phyloP scores from a whole-genome alignment of 2,888 invertebrate species.

The Coelopa pilipes region DNA sequence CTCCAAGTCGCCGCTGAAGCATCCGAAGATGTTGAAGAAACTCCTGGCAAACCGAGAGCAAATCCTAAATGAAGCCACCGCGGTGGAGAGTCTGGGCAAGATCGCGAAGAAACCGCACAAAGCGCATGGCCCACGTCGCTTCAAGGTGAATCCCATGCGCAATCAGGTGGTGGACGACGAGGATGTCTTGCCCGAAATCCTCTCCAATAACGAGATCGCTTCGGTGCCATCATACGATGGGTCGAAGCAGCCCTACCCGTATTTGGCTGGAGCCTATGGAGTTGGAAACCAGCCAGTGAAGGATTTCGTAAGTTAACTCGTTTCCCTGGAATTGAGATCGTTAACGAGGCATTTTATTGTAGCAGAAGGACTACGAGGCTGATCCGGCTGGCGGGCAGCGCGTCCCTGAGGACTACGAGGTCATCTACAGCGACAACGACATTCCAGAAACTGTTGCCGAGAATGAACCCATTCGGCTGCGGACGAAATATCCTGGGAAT shows the following conservation, averaged over 20 bases:
- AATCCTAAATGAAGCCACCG: constrained; percentile 53
- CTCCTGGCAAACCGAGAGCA: constrained; percentile 58
- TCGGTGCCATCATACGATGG: constrained; percentile 39
- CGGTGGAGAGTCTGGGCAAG: constrained; percentile 42
- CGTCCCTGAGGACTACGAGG: constrained; percentile 62
- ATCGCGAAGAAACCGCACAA: constrained; percentile 40
- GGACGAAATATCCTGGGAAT: constrained; percentile 64
- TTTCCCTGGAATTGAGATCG: neutral
- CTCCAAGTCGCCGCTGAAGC: constrained; percentile 61
- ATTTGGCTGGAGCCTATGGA: constrained; percentile 43
- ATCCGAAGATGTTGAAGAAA: constrained; percentile 66
- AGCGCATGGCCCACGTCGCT: constrained; percentile 41
- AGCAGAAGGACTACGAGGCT: constrained; percentile 61
- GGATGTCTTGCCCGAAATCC: constrained; percentile 45
- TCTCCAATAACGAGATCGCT: constrained; percentile 46
- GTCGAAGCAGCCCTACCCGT: constrained; percentile 45
- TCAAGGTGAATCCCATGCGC: constrained; percentile 50
- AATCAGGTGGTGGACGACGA: constrained; percentile 49
- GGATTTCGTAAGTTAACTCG: constrained; percentile 53
- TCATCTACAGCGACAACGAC: constrained; percentile 61
- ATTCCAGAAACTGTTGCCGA: constrained; percentile 45
- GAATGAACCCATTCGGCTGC: constrained; percentile 61
- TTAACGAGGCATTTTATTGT: neutral
- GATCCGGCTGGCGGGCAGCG: constrained; percentile 40
- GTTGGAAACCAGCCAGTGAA: constrained; percentile 44